Evolutionary conservation across 2,113 vertebrate species (phyloP).

Genomic region (Enhydra lutris): DNA sequence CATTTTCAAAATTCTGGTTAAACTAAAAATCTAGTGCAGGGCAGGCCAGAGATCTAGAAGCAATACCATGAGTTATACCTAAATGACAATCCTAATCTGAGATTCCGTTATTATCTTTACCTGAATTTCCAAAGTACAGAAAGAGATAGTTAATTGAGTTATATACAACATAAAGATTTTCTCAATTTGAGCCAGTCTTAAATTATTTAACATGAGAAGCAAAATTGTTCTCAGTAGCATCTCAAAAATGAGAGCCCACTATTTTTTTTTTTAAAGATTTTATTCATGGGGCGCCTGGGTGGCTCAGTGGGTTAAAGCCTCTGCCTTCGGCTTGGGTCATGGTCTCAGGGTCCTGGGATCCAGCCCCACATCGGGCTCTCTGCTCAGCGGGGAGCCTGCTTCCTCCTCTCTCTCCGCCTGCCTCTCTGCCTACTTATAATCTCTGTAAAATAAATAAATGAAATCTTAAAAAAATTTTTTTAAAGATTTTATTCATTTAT

Average conservation of each 20-base stretch:
- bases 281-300: too few species aligned
- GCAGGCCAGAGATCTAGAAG: background rate
- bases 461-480: too few species aligned
- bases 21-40: background rate
- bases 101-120: background rate
- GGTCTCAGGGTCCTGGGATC: too few species aligned
- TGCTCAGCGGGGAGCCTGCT: too few species aligned
- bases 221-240: slow-evolving; percentile 15
- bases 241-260: slow-evolving; percentile 24
- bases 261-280: background rate
- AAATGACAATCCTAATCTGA: background rate
- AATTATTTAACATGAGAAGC: background rate
- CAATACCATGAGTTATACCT: background rate
- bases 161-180: background rate
- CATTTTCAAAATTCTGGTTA: slow-evolving; percentile 37
- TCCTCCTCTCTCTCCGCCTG: too few species aligned
- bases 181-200: background rate
- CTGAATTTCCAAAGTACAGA: slow-evolving; percentile 32
- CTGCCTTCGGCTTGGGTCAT: too few species aligned
- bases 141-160: background rate
- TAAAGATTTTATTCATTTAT: too few species aligned
- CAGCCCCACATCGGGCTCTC: too few species aligned
- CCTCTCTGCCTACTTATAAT: too few species aligned
- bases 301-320: too few species aligned
- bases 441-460: too few species aligned